phyloP scores from a whole-genome alignment of 2,888 invertebrate species.

The Polia nebulosa region DNA sequence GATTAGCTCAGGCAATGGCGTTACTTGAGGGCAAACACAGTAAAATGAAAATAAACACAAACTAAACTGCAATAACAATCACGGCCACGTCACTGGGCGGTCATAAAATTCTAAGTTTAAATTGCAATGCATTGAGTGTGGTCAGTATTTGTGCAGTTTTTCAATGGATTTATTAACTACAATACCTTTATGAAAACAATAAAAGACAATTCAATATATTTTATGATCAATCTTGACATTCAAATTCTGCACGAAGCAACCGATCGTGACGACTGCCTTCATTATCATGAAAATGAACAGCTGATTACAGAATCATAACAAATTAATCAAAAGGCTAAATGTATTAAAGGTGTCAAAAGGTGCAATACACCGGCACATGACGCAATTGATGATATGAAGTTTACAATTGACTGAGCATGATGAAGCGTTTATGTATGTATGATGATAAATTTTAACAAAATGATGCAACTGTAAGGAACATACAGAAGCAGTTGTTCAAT shows the following conservation, averaged over 20 bases:
- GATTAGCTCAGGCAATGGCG: constrained; percentile 24
- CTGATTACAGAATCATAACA: constrained; percentile 48
- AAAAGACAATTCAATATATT: constrained; percentile 27
- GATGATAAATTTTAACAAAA: constrained; percentile 43
- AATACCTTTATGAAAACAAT: constrained; percentile 34
- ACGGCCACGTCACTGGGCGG: constrained; percentile 67
- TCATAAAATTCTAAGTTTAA: constrained; percentile 74
- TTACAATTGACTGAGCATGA: constrained; percentile 40
- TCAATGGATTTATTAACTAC: constrained; percentile 43
- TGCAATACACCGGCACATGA: constrained; percentile 41
- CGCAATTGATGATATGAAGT: constrained; percentile 48
- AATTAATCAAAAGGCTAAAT: constrained; percentile 42
- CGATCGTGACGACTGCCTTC: constrained; percentile 15
- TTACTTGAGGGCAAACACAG: constrained; percentile 39
- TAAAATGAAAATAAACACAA: constrained; percentile 62
- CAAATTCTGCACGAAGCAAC: constrained; percentile 6
- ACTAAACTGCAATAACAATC: constrained; percentile 65
- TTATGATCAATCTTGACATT: constrained; percentile 33
- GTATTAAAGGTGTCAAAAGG: constrained; percentile 43
- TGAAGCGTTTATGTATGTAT: constrained; percentile 11
- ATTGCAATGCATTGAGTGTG: constrained; percentile 75
- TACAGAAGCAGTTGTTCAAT: constrained; percentile 7
- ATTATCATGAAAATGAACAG: constrained; percentile 38
- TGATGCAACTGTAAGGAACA: constrained; percentile 31
- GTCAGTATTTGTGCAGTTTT: constrained; percentile 74